These are phyloP conservation scores for Andrena minutula DNA, from an alignment of 2,888 invertebrate genomes.

Conservation along the genomic window DNA sequence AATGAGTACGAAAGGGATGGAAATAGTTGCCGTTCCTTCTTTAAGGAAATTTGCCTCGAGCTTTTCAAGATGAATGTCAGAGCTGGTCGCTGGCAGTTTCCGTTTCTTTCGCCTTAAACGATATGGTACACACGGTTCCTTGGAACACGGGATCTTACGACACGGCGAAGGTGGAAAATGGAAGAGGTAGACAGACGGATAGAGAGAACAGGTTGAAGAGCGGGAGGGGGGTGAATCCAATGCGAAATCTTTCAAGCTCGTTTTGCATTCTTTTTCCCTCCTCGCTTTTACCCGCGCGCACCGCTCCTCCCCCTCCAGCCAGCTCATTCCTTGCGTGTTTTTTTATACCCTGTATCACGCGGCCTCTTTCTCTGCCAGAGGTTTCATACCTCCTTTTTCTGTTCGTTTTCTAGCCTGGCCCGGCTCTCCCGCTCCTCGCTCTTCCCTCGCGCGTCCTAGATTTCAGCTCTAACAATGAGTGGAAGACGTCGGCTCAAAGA, in stretches of 20 bases:
- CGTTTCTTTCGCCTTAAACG: slow-evolving; percentile 34
- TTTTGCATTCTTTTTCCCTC: slow-evolving; percentile 54
- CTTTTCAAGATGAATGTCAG: slow-evolving; percentile 28
- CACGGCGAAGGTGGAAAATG: slow-evolving; percentile 51
- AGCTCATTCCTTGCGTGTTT: slow-evolving; percentile 14
- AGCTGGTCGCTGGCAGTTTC: slow-evolving; percentile 19
- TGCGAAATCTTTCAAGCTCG: slow-evolving; percentile 69
- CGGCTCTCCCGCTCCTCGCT: slow-evolving; percentile 3
- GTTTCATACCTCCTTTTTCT: slow-evolving; percentile 30
- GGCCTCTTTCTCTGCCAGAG: slow-evolving; percentile 45
- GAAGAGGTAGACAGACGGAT: slow-evolving; percentile 17
- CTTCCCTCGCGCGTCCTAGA: slow-evolving; percentile 57
- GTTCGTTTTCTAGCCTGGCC: slow-evolving; percentile 15
- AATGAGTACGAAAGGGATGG: not conserved
- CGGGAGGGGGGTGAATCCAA: slow-evolving; percentile 38
- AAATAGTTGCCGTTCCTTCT: not conserved
- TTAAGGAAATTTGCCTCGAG: not conserved
- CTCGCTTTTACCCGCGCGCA: slow-evolving; percentile 24
- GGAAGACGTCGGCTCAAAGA: slow-evolving; percentile 58
- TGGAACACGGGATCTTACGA: slow-evolving; percentile 35
- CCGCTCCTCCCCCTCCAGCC: slow-evolving; percentile 11
- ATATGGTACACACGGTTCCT: slow-evolving; percentile 33
- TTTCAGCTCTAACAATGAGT: slow-evolving; percentile 66
- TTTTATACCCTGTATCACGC: slow-evolving; percentile 34
- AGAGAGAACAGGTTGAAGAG: slow-evolving; percentile 50